Conservation (phyloP, 2,888 invertebrate species). For the Tetropium fuscum region DNA sequence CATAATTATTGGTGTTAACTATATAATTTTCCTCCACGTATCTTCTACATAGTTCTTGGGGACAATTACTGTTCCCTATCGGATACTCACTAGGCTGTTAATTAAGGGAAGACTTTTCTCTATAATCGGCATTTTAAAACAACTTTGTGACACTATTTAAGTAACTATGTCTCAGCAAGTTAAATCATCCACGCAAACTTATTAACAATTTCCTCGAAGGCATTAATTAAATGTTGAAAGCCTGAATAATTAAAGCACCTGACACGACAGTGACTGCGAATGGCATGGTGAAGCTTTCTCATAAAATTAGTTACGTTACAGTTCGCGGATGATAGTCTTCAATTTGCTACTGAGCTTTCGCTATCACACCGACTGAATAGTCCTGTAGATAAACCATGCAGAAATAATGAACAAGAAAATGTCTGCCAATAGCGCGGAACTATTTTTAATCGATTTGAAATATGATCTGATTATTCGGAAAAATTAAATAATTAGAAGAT, state of each 20-base stretch:
- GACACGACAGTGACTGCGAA: slow-evolving; percentile 46
- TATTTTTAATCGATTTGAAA: too few relatives aligned
- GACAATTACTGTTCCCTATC: too few relatives aligned
- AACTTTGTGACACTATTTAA: background rate
- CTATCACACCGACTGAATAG: slow-evolving; percentile 13
- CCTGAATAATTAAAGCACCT: slow-evolving; percentile 46
- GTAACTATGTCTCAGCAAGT: slow-evolving; percentile 32
- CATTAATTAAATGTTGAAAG: slow-evolving; percentile 45
- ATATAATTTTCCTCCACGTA: too few relatives aligned
- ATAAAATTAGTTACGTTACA: slow-evolving; percentile 45
- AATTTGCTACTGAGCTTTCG: slow-evolving; percentile 27
- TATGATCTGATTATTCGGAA: too few relatives aligned
- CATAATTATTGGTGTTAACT: too few relatives aligned
- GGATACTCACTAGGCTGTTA: too few relatives aligned
- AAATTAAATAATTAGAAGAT: too few relatives aligned
- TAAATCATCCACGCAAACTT: slow-evolving; percentile 44
- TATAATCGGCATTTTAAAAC: background rate
- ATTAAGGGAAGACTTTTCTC: too few relatives aligned
- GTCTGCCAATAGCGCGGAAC: too few relatives aligned
- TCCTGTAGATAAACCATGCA: too few relatives aligned
- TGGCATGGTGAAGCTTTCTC: slow-evolving; percentile 39
- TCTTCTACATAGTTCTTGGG: too few relatives aligned
- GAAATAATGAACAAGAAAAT: too few relatives aligned
- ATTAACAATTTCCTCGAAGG: slow-evolving; percentile 46
- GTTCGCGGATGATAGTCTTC: slow-evolving; percentile 39